Conservation (phyloP, 2,888 invertebrate species). For the Sinopyrophorus schimmeli region DNA sequence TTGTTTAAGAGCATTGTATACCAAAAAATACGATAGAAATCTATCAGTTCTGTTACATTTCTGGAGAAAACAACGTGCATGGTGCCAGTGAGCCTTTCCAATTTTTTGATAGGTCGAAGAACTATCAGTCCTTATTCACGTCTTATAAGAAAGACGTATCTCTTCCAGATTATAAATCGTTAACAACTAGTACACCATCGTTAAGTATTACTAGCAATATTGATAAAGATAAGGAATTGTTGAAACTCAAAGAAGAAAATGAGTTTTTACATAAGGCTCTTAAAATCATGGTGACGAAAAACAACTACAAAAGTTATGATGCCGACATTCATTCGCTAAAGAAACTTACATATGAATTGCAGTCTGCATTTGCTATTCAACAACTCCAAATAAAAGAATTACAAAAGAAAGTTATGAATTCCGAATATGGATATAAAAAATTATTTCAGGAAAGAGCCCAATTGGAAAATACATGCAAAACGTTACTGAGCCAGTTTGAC, state of each 20-base stretch:
- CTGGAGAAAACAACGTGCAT: slow-evolving; percentile 47
- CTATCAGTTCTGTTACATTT: slow-evolving; percentile 52
- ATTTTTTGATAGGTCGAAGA: slow-evolving; percentile 33
- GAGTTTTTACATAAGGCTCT: slow-evolving; percentile 35
- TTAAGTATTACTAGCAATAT: slow-evolving; percentile 10
- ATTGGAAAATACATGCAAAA: slow-evolving; percentile 40
- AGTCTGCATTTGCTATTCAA: slow-evolving; percentile 39
- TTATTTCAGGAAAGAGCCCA: slow-evolving; percentile 40
- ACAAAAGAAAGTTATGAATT: slow-evolving; percentile 41
- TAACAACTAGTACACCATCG: slow-evolving; percentile 16
- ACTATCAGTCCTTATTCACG: slow-evolving; percentile 12
- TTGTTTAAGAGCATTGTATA: slow-evolving; percentile 45
- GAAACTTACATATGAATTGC: slow-evolving; percentile 37
- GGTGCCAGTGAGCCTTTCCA: slow-evolving; percentile 51
- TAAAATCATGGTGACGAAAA: slow-evolving; percentile 14
- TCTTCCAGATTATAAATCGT: slow-evolving; percentile 12
- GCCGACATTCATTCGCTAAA: slow-evolving; percentile 40
- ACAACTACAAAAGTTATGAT: slow-evolving; percentile 33
- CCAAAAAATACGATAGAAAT: slow-evolving; percentile 47
- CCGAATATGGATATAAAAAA: slow-evolving; percentile 40
- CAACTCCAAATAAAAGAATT: slow-evolving; percentile 46
- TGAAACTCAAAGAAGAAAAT: slow-evolving; percentile 44
- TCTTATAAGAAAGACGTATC: slow-evolving; percentile 5
- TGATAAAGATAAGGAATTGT: slow-evolving; percentile 34
- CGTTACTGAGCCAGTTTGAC: slow-evolving; percentile 28